A percentile compares a stretch with the other conserved stretches of the same genome.
These are phyloP conservation scores for Protula sp. DNA, from an alignment of 2,888 invertebrate species.

Conservation along the genomic window DNA sequence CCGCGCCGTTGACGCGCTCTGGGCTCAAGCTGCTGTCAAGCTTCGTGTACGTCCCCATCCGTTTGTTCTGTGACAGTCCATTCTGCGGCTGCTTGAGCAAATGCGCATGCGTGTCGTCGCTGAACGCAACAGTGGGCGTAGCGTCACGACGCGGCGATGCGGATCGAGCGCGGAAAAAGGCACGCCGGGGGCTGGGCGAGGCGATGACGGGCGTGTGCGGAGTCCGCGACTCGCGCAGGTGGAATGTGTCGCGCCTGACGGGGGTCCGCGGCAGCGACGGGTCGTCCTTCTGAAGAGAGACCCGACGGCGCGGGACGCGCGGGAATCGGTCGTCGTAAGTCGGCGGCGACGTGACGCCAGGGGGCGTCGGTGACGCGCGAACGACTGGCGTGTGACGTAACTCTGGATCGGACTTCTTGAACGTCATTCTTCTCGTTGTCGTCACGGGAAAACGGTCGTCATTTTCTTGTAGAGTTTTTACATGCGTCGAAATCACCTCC, in stretches of 20 bases:
- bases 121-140: neutral
- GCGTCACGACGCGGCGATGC: neutral
- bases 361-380: too few relatives aligned
- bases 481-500: too few relatives aligned
- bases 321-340: too few relatives aligned
- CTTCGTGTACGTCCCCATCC: constrained; percentile 2
- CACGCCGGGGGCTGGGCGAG: neutral
- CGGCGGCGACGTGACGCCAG: too few relatives aligned
- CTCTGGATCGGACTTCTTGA: neutral
- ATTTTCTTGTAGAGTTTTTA: too few relatives aligned
- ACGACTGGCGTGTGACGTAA: neutral
- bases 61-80: neutral
- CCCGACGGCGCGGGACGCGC: neutral
- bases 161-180: neutral
- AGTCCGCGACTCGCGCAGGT: neutral
- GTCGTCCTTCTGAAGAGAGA: neutral
- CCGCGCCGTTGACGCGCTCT: neutral
- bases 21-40: neutral
- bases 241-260: neutral
- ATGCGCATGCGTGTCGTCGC: neutral
- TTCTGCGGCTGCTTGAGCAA: neutral
- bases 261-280: neutral
- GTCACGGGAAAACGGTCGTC: neutral
- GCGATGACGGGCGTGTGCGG: neutral
- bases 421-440: neutral